Evolutionary conservation across 1,140 invertebrate genomes (phyloP), one percentile per base, ranked within the genome.

Genomic region (Maconellicoccus hirsutus): DNA sequence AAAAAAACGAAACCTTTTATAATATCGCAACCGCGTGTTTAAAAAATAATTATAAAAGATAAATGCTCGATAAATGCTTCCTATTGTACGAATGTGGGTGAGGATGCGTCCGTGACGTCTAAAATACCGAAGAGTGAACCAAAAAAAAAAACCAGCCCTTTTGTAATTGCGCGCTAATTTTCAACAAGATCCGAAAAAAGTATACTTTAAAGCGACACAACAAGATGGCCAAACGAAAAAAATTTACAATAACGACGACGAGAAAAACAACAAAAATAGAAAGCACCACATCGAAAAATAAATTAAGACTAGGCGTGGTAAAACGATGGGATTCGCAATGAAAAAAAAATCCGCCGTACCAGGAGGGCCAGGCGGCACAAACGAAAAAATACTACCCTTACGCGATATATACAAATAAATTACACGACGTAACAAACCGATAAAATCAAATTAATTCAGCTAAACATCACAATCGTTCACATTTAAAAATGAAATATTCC

Each of bases 391-490:
- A 33, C 21, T 59, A n/a, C 16, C 52, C 52, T 59, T 22, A 22
- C 6, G 52, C 16, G 52, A 7, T 7, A 6, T 19, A 59, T 19
- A 19, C n/a, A 52, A 16, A 16, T 8, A 6, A 66, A 66, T 66
- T 66, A 25, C 25, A 66, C 61, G 19, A 59, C 52, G 19, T 66
- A 66, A 66, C 61, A 66, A 66, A 66, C 61, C 61, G 22, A 66
- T 26, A 66, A 66, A 66, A 25, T 66, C 61, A 25, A 66, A 66
- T 66, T 66, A 66, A 66, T 66, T 66, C 61, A 66, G 61, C 61
- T 66, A 66, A 66, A 66, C 61, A 66, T 66, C 61, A 66, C 61
- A 66, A 66, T 66, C 61, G 61, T 66, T 66, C 21, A 66, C 61
- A 66, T 66, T 66, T 25, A 66, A 66, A 66, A 66, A 6, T 6